phyloP scores from a whole-genome alignment of 2,888 invertebrate genomes.

The Petrophora chlorosata region DNA sequence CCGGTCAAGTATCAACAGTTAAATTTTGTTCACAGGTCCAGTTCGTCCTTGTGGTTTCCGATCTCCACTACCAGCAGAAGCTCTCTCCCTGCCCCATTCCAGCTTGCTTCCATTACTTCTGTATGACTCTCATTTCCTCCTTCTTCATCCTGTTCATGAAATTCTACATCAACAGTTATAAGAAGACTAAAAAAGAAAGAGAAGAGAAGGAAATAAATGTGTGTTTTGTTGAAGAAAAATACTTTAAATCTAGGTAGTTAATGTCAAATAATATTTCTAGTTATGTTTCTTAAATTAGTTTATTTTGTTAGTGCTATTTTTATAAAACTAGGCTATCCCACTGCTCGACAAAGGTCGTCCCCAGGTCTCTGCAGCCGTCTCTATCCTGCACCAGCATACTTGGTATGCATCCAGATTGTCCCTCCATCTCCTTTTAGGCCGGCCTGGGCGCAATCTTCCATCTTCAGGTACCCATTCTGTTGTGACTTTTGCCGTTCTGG shows the following conservation, averaged over 20 bases:
- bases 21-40: slow-evolving; percentile 61
- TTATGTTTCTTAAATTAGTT: neutral
- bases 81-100: slow-evolving; percentile 74
- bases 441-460: too few species aligned
- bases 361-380: too few species aligned
- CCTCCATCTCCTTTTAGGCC: too few species aligned
- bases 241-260: neutral
- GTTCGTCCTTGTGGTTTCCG: slow-evolving; percentile 65
- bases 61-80: slow-evolving; percentile 73
- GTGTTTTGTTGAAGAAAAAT: neutral
- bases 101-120: slow-evolving; percentile 80
- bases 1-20: too few species aligned
- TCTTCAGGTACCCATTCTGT: too few species aligned
- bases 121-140: slow-evolving; percentile 79
- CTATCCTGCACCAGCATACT: too few species aligned
- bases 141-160: slow-evolving; percentile 87
- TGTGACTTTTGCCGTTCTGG: too few species aligned
- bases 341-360: too few species aligned
- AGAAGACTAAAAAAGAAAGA: slow-evolving; percentile 41
- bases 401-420: too few species aligned
- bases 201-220: slow-evolving; percentile 13
- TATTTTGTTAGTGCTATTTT: too few species aligned
- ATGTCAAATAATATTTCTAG: too few species aligned
- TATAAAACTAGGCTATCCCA: too few species aligned
- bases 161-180: slow-evolving; percentile 81